These are phyloP conservation scores for Atlantisia rogersi DNA, from an alignment of 2,113 vertebrate species.

Conservation along the genomic window DNA sequence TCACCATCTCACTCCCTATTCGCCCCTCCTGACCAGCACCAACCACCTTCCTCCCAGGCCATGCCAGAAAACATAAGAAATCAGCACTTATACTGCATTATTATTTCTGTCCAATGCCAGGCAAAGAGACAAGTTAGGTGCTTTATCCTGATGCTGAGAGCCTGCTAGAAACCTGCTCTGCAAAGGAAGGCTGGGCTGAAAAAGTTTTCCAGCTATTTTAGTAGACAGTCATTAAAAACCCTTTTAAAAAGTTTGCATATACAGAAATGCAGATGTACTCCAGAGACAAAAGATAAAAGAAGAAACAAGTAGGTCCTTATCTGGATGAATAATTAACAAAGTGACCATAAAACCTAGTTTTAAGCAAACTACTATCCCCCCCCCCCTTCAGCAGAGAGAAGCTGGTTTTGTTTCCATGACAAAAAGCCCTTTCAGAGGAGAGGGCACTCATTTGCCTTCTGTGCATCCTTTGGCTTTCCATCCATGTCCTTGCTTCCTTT, in stretches of 20 bases:
- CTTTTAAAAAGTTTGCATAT: neutral
- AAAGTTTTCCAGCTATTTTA: neutral
- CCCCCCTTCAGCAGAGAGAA: conserved; percentile 22
- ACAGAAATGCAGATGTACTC: neutral
- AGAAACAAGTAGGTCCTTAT: neutral
- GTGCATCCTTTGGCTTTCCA: conserved; percentile 31
- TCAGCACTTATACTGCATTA: neutral
- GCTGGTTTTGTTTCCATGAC: conserved; percentile 5
- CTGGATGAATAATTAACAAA: conserved; percentile 7
- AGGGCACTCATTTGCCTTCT: neutral
- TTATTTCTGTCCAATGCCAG: neutral
- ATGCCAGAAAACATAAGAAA: neutral
- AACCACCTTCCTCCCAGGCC: neutral
- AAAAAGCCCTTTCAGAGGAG: conserved; percentile 43
- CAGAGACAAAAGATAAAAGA: neutral
- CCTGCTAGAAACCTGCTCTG: neutral
- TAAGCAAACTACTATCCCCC: neutral
- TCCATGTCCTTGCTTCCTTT: conserved; percentile 19
- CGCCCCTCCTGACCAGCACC: neutral
- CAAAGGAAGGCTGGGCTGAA: neutral
- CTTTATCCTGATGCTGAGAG: neutral
- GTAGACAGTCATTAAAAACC: neutral
- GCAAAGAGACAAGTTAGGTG: neutral
- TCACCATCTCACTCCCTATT: neutral
- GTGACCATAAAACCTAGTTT: neutral